Conservation (phyloP, 2,113 vertebrate genomes). For the Motacilla alba region DNA sequence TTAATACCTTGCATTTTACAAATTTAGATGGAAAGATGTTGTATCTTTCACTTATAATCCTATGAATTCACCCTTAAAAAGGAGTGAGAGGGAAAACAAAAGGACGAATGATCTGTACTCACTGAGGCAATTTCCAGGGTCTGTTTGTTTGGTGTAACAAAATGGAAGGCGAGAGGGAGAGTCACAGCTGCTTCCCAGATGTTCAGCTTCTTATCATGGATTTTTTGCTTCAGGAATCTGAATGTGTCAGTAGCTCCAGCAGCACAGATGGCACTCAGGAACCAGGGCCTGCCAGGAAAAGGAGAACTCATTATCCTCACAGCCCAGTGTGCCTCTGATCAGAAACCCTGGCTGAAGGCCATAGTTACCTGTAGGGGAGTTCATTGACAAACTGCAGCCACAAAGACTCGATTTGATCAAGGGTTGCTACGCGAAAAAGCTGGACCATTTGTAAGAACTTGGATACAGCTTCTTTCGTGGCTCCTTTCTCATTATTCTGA, state of each 20-base stretch:
- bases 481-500: constrained; percentile 58
- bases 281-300: constrained; percentile 73
- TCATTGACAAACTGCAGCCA: constrained; percentile 68
- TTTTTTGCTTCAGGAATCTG: constrained; percentile 75
- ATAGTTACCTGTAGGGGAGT: constrained; percentile 18
- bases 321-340: neutral
- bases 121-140: constrained; percentile 71
- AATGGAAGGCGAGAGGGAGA: constrained; percentile 72
- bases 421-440: constrained; percentile 65
- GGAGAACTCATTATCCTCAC: neutral
- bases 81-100: neutral
- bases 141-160: constrained; percentile 63
- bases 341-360: neutral
- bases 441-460: constrained; percentile 76
- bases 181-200: constrained; percentile 60
- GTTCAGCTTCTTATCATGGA: constrained; percentile 66
- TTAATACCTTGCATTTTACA: neutral
- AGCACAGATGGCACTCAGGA: constrained; percentile 75
- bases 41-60: neutral
- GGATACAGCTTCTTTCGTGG: constrained; percentile 62
- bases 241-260: constrained; percentile 72
- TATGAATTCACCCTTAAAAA: neutral
- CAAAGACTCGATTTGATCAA: constrained; percentile 71
- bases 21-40: neutral
- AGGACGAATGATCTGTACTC: neutral